Base-by-base conservation (phyloP, 2,113 vertebrate species). In the Cololabis saira region DNA sequence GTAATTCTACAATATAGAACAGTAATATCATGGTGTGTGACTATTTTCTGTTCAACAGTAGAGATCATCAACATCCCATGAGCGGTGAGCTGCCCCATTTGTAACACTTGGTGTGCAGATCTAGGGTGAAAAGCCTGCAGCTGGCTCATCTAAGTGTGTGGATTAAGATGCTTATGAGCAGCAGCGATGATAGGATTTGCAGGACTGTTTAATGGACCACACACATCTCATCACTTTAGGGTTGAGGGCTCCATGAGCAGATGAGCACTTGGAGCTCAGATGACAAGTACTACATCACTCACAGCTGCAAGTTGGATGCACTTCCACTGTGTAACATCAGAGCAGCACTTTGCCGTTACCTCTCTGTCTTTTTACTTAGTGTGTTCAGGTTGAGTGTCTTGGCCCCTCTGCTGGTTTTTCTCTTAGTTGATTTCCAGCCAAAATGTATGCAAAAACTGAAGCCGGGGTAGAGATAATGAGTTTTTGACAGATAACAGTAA, bases 101-200 rank as follows among this genome's bases (percentile, higher is more conserved):
- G 47, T 57, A 58, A 30, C 13, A 19, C 18, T 48, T 24, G 52
- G 45, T 2, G 8, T 14, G 11, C 21, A 42, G 57, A 61, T 52
- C 52, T 13, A 67, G 80, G 57, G 78, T 70, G 74, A 67, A 84
- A 90, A 86, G 61, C 81, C 68, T 53, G 60, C 74, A 69, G 68
- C 63, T 61, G 66, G 59, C 63, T 57, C 72, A 66, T 77, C 44
- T 21, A 30, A 69, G 72, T 52, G 56, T 55, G 65, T 67, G 84
- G 84, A 87, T 87, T 86, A 86, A 74, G 68, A 77, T 22, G 58
- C 44, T 72, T 60, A 54, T 33, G 67, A 73, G 69, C 78, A 48
- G 86, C 76, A 72, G 37, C 56, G 76, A 78, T 77, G 81, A 50
- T 41, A 33, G 87, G 86, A 86, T 89, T 86, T 86, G 64, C 54